A percentile compares a stretch with the other conserved stretches of the same genome.
These are phyloP conservation scores for Agonopterix subpropinquella DNA, from an alignment of 2,888 invertebrate species.

Conservation along the genomic window DNA sequence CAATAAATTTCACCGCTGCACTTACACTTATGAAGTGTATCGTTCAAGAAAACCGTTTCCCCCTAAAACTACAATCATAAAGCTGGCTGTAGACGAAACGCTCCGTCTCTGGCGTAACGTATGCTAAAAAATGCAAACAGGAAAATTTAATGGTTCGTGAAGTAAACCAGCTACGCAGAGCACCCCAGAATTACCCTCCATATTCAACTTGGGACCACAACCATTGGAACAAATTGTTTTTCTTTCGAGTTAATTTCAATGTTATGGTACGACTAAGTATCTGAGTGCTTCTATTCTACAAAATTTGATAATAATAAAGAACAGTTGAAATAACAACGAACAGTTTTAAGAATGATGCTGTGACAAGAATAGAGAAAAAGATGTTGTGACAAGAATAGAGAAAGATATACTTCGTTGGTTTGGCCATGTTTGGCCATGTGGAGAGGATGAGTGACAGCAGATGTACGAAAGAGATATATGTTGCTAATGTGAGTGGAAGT, in stretches of 20 bases:
- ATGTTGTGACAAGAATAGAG: too few relatives aligned
- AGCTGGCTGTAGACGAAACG: slow-evolving; percentile 32
- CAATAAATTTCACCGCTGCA: slow-evolving; percentile 31
- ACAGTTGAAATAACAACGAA: too few relatives aligned
- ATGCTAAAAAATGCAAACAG: slow-evolving; percentile 75
- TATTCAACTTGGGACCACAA: slow-evolving; percentile 35
- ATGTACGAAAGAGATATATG: too few relatives aligned
- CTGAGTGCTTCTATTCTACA: too few relatives aligned
- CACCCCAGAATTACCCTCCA: slow-evolving; percentile 55
- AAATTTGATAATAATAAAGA: too few relatives aligned
- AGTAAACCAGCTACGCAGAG: slow-evolving; percentile 59
- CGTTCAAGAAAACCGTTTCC: slow-evolving; percentile 29
- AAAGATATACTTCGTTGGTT: too few relatives aligned
- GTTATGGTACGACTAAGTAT: too few relatives aligned
- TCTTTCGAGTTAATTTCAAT: slow-evolving; percentile 13
- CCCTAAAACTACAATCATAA: slow-evolving; percentile 66
- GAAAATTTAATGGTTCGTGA: slow-evolving; percentile 75
- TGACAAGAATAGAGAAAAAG: too few relatives aligned
- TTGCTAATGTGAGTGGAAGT: too few relatives aligned
- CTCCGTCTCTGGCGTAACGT: slow-evolving; percentile 58
- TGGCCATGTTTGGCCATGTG: too few relatives aligned
- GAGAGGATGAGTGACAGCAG: too few relatives aligned
- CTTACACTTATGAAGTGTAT: slow-evolving; percentile 11
- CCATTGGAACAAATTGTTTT: slow-evolving; percentile 21
- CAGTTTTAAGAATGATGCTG: too few relatives aligned